These are phyloP conservation scores for Corydoras maculifer DNA, from an alignment of 2,113 vertebrate species.

Conservation along the genomic window DNA sequence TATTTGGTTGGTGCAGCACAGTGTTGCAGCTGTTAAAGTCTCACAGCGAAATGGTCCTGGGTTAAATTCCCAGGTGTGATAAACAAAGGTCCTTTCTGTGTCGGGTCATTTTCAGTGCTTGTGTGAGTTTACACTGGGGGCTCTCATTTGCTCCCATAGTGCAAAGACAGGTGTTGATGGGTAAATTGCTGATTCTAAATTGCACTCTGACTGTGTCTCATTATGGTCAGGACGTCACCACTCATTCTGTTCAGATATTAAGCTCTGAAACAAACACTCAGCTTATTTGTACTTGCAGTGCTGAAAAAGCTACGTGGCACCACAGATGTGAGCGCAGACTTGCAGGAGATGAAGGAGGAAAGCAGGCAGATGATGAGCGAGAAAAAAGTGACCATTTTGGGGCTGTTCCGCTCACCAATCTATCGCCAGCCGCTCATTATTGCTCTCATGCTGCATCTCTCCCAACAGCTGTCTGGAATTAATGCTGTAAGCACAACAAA, in stretches of 20 bases:
- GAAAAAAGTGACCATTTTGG: constrained; percentile 85
- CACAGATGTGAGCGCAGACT: constrained; percentile 75
- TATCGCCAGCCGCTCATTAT: constrained; percentile 90
- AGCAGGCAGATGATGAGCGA: constrained; percentile 78
- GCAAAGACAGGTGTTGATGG: too few relatives aligned
- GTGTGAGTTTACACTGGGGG: background rate
- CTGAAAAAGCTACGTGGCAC: constrained; percentile 88
- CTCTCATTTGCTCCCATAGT: too few relatives aligned
- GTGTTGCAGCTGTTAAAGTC: background rate
- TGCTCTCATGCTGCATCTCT: constrained; percentile 38
- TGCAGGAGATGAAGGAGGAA: constrained; percentile 82
- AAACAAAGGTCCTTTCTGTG: too few relatives aligned
- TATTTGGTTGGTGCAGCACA: background rate
- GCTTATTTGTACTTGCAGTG: constrained; percentile 55
- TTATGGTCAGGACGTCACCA: too few relatives aligned
- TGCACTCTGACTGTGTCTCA: too few relatives aligned
- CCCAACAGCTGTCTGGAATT: constrained; percentile 92
- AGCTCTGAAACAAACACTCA: too few relatives aligned
- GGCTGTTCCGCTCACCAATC: constrained; percentile 80
- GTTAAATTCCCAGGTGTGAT: too few relatives aligned
- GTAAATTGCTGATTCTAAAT: too few relatives aligned
- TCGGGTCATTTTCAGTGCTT: too few relatives aligned
- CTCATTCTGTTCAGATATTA: too few relatives aligned
- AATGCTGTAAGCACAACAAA: constrained; percentile 68
- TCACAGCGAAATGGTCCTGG: background rate